Evolutionary conservation across 2,888 invertebrate genomes (phyloP).

Genomic region (Autographa pulchrina): DNA sequence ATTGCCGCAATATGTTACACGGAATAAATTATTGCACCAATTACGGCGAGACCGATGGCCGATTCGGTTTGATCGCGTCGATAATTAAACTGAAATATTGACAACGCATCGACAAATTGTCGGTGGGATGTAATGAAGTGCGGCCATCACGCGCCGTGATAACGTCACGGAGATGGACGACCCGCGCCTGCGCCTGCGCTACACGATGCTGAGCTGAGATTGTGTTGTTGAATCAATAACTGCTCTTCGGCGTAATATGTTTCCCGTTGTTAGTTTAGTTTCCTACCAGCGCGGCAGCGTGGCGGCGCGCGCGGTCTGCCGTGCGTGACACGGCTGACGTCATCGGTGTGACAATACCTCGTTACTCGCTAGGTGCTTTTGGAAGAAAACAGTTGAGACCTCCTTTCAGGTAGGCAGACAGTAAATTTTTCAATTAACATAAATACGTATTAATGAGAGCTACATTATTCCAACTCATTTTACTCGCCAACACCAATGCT

Average conservation of each 20-base stretch:
- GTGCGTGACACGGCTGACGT: too few species aligned
- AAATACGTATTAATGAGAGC: too few species aligned
- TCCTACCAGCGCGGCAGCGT: not conserved
- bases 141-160: slow-evolving; percentile 43
- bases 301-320: too few species aligned
- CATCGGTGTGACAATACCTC: too few species aligned
- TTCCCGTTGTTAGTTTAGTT: not conserved
- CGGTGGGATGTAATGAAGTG: slow-evolving; percentile 52
- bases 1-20: slow-evolving; percentile 51
- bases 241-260: not conserved
- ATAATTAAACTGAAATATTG: slow-evolving; percentile 69
- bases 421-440: too few species aligned
- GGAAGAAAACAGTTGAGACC: too few species aligned
- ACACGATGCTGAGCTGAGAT: not conserved
- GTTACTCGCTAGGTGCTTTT: too few species aligned
- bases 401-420: too few species aligned
- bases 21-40: slow-evolving; percentile 51
- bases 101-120: slow-evolving; percentile 62
- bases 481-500: too few species aligned
- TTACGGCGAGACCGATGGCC: slow-evolving; percentile 44
- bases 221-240: not conserved
- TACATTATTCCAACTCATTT: too few species aligned
- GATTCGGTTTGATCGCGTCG: slow-evolving; percentile 36
- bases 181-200: not conserved
- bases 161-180: slow-evolving; percentile 17